Evolutionary conservation across 2,113 vertebrate genomes (phyloP).

Genomic region (Chloropsis cyanopogon): DNA sequence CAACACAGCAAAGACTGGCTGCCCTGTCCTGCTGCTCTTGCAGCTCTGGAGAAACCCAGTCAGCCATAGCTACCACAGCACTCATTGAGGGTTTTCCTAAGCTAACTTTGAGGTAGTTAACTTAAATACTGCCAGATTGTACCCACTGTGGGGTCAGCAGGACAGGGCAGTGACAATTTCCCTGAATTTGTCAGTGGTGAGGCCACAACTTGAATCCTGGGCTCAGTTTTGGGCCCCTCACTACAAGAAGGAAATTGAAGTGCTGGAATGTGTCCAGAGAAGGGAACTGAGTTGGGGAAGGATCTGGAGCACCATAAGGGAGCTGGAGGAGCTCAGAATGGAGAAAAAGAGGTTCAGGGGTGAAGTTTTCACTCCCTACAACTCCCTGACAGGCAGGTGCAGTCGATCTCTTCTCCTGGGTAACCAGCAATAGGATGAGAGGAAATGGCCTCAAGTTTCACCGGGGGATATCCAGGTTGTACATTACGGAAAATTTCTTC

Average conservation of each 20-base stretch:
- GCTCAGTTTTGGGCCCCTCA: not conserved
- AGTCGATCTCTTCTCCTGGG: rapidly evolving
- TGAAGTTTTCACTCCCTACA: not conserved
- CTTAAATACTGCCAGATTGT: not conserved
- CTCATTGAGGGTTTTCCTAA: not conserved
- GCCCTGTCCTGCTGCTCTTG: not conserved
- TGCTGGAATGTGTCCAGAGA: rapidly evolving
- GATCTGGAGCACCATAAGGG: not conserved
- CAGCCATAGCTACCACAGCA: not conserved
- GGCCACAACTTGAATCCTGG: rapidly evolving
- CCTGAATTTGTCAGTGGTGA: not conserved
- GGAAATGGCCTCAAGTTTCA: not conserved
- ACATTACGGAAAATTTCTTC: not conserved
- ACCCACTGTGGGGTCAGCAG: not conserved
- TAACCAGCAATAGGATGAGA: not conserved
- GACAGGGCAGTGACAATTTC: rapidly evolving
- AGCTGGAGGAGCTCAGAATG: not conserved
- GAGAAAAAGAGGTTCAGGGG: not conserved
- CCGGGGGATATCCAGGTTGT: not conserved
- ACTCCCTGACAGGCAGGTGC: not conserved
- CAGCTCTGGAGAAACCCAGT: not conserved
- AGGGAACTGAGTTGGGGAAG: not conserved
- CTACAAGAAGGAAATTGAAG: not conserved
- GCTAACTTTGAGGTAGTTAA: not conserved
- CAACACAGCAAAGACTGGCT: not conserved